Percentiles rank a stretch among this genome's conserved stretches.
Conservation (phyloP, 2,797 vertebrate species). For the Antennarius maculatus region DNA sequence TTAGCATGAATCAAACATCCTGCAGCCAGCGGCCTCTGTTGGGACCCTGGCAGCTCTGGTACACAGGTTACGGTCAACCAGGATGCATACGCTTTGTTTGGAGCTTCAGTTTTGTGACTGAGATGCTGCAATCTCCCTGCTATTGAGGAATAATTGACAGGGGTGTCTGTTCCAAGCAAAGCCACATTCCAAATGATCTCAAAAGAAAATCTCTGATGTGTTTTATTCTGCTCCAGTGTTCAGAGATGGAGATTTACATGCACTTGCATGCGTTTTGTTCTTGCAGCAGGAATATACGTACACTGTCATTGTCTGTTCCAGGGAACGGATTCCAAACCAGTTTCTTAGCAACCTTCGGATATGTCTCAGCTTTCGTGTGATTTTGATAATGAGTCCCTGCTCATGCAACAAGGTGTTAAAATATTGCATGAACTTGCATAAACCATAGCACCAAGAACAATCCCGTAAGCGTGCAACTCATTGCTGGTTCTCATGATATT, state of each 20-base stretch:
- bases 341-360: slow-evolving; percentile 81
- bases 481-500: slow-evolving; percentile 31
- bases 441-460: slow-evolving; percentile 39
- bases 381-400: slow-evolving; percentile 75
- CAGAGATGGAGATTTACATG: slow-evolving; percentile 32
- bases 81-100: slow-evolving; percentile 23
- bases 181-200: slow-evolving; percentile 8
- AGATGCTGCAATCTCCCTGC: not conserved
- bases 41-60: slow-evolving; percentile 34
- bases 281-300: slow-evolving; percentile 58
- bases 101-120: not conserved
- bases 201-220: slow-evolving; percentile 10
- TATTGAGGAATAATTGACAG: slow-evolving; percentile 6
- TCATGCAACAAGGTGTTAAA: slow-evolving; percentile 72
- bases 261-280: slow-evolving; percentile 38
- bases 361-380: slow-evolving; percentile 70
- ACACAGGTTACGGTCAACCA: slow-evolving; percentile 42
- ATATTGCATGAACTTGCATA: slow-evolving; percentile 69
- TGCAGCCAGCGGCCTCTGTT: slow-evolving; percentile 54
- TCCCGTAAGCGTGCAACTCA: slow-evolving; percentile 9
- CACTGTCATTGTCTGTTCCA: slow-evolving; percentile 66
- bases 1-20: slow-evolving; percentile 71
- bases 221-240: slow-evolving; percentile 22
- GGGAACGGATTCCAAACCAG: slow-evolving; percentile 72
- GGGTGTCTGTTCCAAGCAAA: not conserved